Percentiles rank a stretch among this genome's conserved stretches.
Conservation (phyloP, 1,140 invertebrate species). For the Drosophila subobscura region DNA sequence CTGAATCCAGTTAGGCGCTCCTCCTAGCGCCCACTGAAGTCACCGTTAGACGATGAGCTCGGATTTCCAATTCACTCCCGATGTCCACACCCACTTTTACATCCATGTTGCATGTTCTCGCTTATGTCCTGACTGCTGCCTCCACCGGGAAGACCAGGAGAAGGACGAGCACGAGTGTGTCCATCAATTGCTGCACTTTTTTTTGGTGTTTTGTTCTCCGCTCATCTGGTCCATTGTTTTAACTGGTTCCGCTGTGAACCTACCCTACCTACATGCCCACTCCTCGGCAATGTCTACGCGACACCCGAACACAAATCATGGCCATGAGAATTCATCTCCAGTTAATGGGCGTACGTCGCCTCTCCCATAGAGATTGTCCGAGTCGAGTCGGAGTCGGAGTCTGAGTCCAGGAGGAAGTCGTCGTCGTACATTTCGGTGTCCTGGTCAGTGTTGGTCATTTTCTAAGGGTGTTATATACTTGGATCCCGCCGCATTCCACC, state of each 20-base stretch:
- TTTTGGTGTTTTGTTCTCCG: conserved; percentile 34
- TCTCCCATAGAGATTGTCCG: too few relatives aligned
- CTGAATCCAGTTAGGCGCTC: conserved; percentile 31
- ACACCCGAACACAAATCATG: conserved; percentile 76
- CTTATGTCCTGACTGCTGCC: conserved; percentile 48
- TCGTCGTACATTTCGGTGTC: conserved; percentile 46
- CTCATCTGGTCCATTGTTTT: conserved; percentile 74
- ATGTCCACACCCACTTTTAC: conserved; percentile 63
- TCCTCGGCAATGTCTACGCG: conserved; percentile 32
- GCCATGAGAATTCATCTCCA: conserved; percentile 75
- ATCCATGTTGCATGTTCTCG: conserved; percentile 67
- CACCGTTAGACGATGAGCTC: conserved; percentile 24
- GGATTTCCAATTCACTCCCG: conserved; percentile 48
- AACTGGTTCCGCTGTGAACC: conserved; percentile 43
- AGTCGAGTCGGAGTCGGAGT: conserved; percentile 42
- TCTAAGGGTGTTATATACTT: conserved; percentile 80
- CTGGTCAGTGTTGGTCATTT: conserved; percentile 80
- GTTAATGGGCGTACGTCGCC: conserved; percentile 72
- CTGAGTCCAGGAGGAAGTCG: conserved; percentile 30
- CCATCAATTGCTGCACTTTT: conserved; percentile 68
- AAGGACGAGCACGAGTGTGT: conserved; percentile 35
- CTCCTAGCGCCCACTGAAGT: too few relatives aligned
- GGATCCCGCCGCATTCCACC: conserved; percentile 6
- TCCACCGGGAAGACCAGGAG: conserved; percentile 18
- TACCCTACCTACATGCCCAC: background rate